phyloP scores from a whole-genome alignment of 35 echinoderm and acorn worm species.

The Anneissia japonica region DNA sequence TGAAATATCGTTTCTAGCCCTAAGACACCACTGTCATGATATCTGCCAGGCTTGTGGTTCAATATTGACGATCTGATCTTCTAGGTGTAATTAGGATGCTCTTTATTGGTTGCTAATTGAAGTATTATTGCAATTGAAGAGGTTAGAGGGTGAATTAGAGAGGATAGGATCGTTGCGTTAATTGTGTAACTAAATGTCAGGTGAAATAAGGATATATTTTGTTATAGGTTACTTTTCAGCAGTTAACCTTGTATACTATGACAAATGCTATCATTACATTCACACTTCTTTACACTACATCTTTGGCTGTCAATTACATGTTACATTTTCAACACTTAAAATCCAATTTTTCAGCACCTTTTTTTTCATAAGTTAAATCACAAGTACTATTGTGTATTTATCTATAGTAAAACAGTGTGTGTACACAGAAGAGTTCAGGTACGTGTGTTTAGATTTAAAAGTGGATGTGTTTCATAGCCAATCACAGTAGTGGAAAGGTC shows the following conservation, averaged over 20 bases:
- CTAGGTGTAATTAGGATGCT: not conserved
- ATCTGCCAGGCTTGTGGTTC: not conserved
- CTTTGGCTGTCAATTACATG: no score
- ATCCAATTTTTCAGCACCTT: no score
- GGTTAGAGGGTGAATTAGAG: not conserved
- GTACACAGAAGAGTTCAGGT: no score
- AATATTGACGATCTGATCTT: not conserved
- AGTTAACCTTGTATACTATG: no score
- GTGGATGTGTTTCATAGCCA: no score
- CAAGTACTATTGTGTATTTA: no score
- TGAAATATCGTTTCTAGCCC: not conserved
- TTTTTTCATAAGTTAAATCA: no score
- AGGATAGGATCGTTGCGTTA: not conserved
- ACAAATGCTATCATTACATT: not conserved
- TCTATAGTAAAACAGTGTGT: no score
- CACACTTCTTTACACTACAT: no score
- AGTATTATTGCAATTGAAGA: not conserved
- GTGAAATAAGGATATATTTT: not conserved
- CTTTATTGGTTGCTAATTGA: not conserved
- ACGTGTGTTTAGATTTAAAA: no score
- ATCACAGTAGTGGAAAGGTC: no score
- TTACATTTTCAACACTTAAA: no score
- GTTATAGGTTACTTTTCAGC: not conserved
- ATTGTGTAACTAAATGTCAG: not conserved
- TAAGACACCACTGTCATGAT: not conserved